phyloP scores from a whole-genome alignment of 2,888 invertebrate genomes.

The Ashinkailepas kermadecensis region DNA sequence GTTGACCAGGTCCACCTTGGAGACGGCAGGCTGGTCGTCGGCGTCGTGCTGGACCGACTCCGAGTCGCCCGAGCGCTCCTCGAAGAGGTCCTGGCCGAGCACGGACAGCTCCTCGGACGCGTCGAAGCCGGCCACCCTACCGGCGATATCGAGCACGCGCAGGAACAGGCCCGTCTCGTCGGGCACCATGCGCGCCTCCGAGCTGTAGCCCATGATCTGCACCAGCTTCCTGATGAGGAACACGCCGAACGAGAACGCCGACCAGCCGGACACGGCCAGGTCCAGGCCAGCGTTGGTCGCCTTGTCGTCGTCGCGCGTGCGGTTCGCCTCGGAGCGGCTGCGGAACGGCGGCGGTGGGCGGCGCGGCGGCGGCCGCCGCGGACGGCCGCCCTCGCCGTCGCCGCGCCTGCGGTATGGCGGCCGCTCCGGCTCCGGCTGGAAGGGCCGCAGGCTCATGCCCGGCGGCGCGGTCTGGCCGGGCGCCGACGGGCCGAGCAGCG shows the following conservation, averaged over 20 bases:
- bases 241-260: constrained; percentile 9
- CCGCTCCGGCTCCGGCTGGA: background rate
- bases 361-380: background rate
- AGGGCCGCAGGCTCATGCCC: background rate
- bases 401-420: background rate
- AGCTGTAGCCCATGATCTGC: constrained; percentile 11
- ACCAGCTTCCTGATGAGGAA: background rate
- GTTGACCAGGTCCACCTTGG: background rate
- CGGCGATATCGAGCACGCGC: background rate
- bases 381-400: background rate
- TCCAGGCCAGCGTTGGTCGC: constrained; percentile 2
- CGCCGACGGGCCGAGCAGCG: background rate
- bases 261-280: constrained; percentile 20
- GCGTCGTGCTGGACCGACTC: background rate
- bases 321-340: background rate
- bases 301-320: background rate
- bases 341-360: background rate
- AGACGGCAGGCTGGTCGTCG: background rate
- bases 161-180: constrained; percentile 9
- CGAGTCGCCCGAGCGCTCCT: background rate
- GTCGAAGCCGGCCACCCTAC: background rate
- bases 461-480: background rate
- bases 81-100: background rate
- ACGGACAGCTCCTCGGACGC: background rate
- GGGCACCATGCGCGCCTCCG: background rate